These are phyloP conservation scores for Zaprionus lineosus DNA, from an alignment of 2,888 invertebrate species.

Conservation along the genomic window DNA sequence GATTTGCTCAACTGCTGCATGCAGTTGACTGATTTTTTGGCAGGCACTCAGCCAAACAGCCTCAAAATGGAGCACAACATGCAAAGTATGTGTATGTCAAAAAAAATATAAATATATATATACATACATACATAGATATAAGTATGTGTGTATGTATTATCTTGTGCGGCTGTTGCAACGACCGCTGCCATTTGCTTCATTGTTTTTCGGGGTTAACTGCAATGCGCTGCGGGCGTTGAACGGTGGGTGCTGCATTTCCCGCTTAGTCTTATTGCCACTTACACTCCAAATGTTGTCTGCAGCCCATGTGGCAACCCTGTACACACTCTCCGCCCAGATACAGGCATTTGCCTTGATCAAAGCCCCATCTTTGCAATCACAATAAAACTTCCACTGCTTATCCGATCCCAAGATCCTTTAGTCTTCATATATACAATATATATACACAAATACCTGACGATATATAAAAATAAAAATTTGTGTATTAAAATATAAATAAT, in stretches of 20 bases:
- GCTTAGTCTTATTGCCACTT: conserved; percentile 21
- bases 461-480: too few relatives aligned
- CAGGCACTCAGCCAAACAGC: conserved; percentile 41
- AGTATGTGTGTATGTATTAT: conserved; percentile 13
- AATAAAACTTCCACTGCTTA: too few relatives aligned
- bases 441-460: too few relatives aligned
- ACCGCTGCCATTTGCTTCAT: conserved; percentile 66
- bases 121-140: background rate
- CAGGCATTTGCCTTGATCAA: too few relatives aligned
- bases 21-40: conserved; percentile 61
- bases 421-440: too few relatives aligned
- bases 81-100: conserved; percentile 16
- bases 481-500: too few relatives aligned
- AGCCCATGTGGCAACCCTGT: conserved; percentile 8
- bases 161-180: conserved; percentile 8
- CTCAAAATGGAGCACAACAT: conserved; percentile 68
- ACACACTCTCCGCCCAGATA: background rate
- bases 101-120: background rate
- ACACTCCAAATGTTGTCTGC: conserved; percentile 21
- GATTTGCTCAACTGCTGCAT: conserved; percentile 60
- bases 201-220: conserved; percentile 76
- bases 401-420: too few relatives aligned
- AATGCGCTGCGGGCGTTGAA: conserved; percentile 67
- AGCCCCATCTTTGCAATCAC: too few relatives aligned
- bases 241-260: conserved; percentile 15